Percentiles rank a stretch among this genome's conserved stretches.
Conservation (phyloP, 1,140 invertebrate genomes). For the Alviniconcha marisindica region DNA sequence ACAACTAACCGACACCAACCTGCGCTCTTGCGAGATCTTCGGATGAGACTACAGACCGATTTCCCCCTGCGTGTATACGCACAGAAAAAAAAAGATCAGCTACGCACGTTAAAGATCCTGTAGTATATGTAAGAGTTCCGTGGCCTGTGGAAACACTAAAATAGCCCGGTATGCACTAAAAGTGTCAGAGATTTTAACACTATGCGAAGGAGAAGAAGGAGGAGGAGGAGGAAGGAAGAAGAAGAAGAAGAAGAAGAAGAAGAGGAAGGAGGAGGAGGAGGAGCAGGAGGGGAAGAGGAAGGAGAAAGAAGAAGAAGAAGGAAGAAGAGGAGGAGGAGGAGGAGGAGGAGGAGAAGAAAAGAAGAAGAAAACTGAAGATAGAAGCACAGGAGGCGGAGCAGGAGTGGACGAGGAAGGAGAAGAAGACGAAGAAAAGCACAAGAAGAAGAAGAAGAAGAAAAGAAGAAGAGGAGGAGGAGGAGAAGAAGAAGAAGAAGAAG, state of each 20-base stretch:
- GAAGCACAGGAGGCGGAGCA: background rate
- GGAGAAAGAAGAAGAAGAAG: background rate
- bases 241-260: background rate
- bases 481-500: background rate
- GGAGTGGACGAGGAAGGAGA: background rate
- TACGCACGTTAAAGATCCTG: no score
- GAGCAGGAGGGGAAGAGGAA: background rate
- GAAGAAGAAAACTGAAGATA: background rate
- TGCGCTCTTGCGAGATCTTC: no score
- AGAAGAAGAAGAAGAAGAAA: background rate
- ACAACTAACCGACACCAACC: no score
- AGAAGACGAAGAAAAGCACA: no score
- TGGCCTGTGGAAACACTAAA: no score
- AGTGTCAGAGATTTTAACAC: no score
- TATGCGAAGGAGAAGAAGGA: no score
- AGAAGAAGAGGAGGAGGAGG: constrained; percentile 22
- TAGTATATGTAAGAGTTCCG: no score
- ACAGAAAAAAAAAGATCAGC: no score
- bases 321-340: background rate
- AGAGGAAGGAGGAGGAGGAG: background rate
- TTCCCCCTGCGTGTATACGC: no score
- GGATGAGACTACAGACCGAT: no score
- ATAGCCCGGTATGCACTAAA: no score
- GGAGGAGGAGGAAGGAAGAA: background rate
- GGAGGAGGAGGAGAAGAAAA: background rate